Percentiles rank a stretch among this genome's conserved stretches.
Conservation (phyloP, 2,888 invertebrate species). For the Diarsia brunnea region DNA sequence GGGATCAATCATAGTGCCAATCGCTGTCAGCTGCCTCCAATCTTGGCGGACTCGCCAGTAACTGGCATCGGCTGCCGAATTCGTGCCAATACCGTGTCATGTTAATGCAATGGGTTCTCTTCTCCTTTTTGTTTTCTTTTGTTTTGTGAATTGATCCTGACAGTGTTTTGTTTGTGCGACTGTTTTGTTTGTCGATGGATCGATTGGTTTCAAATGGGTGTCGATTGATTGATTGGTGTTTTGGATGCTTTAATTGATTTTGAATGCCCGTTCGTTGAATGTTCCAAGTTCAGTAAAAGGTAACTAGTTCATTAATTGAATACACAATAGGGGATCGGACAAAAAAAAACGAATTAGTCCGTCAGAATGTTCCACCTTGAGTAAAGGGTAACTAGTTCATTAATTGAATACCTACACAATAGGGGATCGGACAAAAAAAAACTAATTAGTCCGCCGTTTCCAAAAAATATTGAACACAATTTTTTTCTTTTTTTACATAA, state of each 20-base stretch:
- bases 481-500: too few species aligned
- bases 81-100: constrained; percentile 72
- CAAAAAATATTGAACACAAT: too few species aligned
- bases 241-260: constrained; percentile 1
- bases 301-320: too few species aligned
- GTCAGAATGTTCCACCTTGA: too few species aligned
- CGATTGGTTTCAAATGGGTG: constrained; percentile 10
- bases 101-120: constrained; percentile 58
- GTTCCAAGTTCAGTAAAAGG: too few species aligned
- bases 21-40: constrained; percentile 75
- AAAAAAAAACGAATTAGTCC: too few species aligned
- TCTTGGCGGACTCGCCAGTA: constrained; percentile 67
- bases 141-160: constrained; percentile 33
- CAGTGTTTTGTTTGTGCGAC: constrained; percentile 37
- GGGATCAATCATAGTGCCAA: constrained; percentile 78
- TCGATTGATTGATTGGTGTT: constrained; percentile 26
- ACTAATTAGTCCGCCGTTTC: too few species aligned
- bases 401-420: too few species aligned
- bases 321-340: too few species aligned
- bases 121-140: constrained; percentile 46
- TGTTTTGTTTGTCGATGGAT: constrained; percentile 22
- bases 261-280: not conserved
- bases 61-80: constrained; percentile 64
- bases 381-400: too few species aligned
- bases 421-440: too few species aligned